A percentile compares a stretch with the other conserved stretches of the same genome.
phyloP scores from a whole-genome alignment of 2,113 vertebrate species.

The Tiliqua scincoides region DNA sequence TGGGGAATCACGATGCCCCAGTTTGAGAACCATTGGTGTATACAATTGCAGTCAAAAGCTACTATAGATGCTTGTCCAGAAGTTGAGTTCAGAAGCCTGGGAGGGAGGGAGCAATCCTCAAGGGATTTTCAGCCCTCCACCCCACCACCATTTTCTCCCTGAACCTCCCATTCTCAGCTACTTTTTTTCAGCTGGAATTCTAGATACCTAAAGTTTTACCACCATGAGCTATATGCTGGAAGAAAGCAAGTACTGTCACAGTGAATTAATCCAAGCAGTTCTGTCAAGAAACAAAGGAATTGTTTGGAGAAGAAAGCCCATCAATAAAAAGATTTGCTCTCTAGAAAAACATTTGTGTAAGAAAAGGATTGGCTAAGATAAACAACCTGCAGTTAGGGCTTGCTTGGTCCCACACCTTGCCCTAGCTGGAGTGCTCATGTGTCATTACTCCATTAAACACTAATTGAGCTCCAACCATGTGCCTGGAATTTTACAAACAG shows the following conservation, averaged over 20 bases:
- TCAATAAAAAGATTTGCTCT: conserved; percentile 37
- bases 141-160: background rate
- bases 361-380: conserved; percentile 58
- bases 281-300: conserved; percentile 25
- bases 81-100: background rate
- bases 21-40: too few species aligned
- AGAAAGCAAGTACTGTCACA: background rate
- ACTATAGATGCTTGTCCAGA: background rate
- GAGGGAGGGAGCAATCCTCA: background rate
- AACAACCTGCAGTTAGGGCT: conserved; percentile 63
- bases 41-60: too few species aligned
- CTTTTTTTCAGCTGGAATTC: background rate
- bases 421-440: conserved; percentile 49
- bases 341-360: conserved; percentile 55
- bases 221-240: background rate
- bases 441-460: conserved; percentile 48
- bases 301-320: conserved; percentile 23
- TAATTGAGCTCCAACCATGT: conserved; percentile 32
- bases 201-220: background rate
- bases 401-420: conserved; percentile 57
- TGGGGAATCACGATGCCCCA: too few species aligned
- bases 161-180: background rate
- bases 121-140: background rate
- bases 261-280: conserved; percentile 30
- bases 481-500: conserved; percentile 47